A percentile compares a stretch with the other conserved stretches of the same genome.
Conservation (phyloP, 2,888 invertebrate species). For the Tridacna gigas region DNA sequence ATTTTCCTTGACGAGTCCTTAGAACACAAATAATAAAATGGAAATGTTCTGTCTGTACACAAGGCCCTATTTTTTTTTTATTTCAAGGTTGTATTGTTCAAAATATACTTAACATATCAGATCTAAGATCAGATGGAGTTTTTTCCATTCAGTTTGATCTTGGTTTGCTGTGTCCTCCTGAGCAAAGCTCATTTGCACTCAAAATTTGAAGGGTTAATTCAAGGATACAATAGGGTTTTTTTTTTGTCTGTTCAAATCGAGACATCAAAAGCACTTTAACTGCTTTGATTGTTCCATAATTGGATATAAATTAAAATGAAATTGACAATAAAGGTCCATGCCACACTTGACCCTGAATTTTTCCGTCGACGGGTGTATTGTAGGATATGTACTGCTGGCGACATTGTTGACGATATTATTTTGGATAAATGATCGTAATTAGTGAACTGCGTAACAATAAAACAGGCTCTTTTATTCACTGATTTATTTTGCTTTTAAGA, state of each 20-base stretch:
- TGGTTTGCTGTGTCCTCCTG: too few species aligned
- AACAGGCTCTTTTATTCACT: background rate
- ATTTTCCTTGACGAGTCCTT: background rate
- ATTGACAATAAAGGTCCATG: slow-evolving; percentile 19
- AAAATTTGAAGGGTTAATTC: background rate
- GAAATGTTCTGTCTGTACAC: too few species aligned
- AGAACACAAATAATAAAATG: too few species aligned
- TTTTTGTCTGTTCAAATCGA: slow-evolving; percentile 5
- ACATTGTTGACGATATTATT: slow-evolving; percentile 18
- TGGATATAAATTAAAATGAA: slow-evolving; percentile 23
- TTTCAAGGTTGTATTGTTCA: too few species aligned
- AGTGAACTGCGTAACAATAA: slow-evolving; percentile 3
- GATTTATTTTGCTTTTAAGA: background rate
- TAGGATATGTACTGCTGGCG: slow-evolving; percentile 11
- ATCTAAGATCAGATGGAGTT: too few species aligned
- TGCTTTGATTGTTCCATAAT: slow-evolving; percentile 22
- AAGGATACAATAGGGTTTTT: slow-evolving; percentile 18
- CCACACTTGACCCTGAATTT: slow-evolving; percentile 25
- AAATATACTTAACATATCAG: too few species aligned
- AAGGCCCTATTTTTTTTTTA: too few species aligned
- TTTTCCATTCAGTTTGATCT: too few species aligned
- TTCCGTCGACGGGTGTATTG: slow-evolving; percentile 17
- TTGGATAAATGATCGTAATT: background rate
- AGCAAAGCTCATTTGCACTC: too few species aligned
- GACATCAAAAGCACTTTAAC: slow-evolving; percentile 21